Conservation (phyloP, 2,797 vertebrate species). For the Mergus octosetaceus region DNA sequence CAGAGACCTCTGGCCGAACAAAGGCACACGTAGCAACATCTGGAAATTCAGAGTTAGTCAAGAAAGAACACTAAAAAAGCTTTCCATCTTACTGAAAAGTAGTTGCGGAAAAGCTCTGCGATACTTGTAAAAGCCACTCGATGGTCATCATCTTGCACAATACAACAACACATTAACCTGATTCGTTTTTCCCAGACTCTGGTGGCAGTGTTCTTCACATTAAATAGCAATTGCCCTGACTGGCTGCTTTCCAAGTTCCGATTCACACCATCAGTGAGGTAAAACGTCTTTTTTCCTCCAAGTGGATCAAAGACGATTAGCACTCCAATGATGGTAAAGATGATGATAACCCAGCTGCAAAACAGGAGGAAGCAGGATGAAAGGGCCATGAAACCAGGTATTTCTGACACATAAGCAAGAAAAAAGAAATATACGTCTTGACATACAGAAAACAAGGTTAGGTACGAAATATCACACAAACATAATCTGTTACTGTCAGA, state of each 20-base stretch:
- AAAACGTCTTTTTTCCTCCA: constrained; percentile 78
- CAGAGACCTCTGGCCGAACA: not conserved
- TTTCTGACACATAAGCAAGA: not conserved
- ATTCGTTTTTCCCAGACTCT: constrained; percentile 93
- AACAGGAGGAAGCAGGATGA: not conserved
- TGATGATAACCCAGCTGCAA: constrained; percentile 92
- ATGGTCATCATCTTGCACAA: constrained; percentile 89
- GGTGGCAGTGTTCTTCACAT: constrained; percentile 85
- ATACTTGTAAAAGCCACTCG: constrained; percentile 91
- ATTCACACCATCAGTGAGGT: constrained; percentile 45
- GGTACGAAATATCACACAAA: not conserved
- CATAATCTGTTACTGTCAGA: not conserved
- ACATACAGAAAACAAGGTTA: not conserved
- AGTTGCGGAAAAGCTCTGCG: constrained; percentile 87
- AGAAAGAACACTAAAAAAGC: not conserved
- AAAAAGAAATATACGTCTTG: not conserved
- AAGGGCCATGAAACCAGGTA: not conserved
- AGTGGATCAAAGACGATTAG: constrained; percentile 93
- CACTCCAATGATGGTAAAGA: constrained; percentile 84
- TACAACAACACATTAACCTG: constrained; percentile 90
- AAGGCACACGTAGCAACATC: not conserved
- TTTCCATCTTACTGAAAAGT: constrained; percentile 87
- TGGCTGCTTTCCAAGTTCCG: constrained; percentile 87
- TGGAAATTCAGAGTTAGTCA: not conserved
- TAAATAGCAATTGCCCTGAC: constrained; percentile 86